Evolutionary conservation across 2,888 invertebrate genomes (phyloP), one percentile per base, ranked within the genome.

Genomic region (Choristoneura rosaceana): DNA sequence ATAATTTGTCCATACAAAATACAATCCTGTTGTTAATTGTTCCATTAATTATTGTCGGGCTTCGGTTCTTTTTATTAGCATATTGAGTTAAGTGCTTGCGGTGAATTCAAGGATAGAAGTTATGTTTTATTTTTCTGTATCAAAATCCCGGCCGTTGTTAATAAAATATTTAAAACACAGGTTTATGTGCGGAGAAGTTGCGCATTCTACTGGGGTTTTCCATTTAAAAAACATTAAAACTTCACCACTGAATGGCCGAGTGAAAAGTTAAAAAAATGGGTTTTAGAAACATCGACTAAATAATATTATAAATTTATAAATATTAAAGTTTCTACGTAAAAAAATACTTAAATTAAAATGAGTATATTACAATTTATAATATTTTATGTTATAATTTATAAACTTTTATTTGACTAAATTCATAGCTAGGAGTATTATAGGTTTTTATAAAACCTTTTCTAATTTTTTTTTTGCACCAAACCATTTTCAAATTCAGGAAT

Each of bases 171-270:
- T 25, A 25, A 25, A 25, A 10, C 12, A 55, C 55, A 55, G 55
- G 55, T 55, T 55, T 25, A 55, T 55, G 55, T 8, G 55, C 55
- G 12, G 55, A n/a, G 25, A 25, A 55, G 17, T 55, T 25, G 55
- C 25, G 55, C 10, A 25, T 25, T 55, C 55, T 25, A 55, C 55
- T 55, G 55, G 12, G 55, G 55, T 25, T 55, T 52, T 25, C 25
- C 55, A 55, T 55, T 55, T 25, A 55, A 55, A 55, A 38, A 25
- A 55, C 25, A 55, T 55, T 55, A 55, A 55, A 55, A 55, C 25
- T 55, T 55, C 25, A 12, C 25, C 25, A 55, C 55, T 8, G 25
- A 3, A 5, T 9, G 25, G 17, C 25, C 4, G 12, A 12, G 43
- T 12, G 4, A 55, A 59, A n/a, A 7, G 50, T 17, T 8, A 15